Evolutionary conservation across 2,113 vertebrate genomes (phyloP).

Genomic region (Zosterops lateralis): DNA sequence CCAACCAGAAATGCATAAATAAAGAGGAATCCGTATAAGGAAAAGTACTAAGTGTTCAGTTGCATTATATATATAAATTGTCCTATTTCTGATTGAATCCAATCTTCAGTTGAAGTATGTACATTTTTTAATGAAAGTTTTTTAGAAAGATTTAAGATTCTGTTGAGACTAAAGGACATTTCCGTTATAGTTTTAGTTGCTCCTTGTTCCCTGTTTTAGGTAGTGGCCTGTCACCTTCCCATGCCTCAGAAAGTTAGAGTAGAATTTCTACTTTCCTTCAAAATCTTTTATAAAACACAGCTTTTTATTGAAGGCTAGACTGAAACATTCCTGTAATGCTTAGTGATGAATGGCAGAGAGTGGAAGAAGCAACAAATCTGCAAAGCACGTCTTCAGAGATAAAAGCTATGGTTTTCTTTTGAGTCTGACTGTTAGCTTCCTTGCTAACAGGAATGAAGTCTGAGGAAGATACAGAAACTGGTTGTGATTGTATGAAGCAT

Average conservation of each 20-base stretch:
- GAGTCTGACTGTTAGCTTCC: not conserved
- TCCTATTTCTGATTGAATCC: not conserved
- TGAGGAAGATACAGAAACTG: not conserved
- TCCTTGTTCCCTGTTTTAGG: not conserved
- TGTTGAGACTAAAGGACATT: not conserved
- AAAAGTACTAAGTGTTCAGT: not conserved
- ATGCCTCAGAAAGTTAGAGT: not conserved
- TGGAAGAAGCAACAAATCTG: not conserved
- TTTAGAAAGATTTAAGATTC: not conserved
- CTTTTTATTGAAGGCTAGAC: not conserved
- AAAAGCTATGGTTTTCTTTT: not conserved
- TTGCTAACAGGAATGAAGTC: not conserved
- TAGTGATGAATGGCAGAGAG: not conserved
- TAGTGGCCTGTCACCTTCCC: not conserved
- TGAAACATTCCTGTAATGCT: not conserved
- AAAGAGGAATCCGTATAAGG: not conserved
- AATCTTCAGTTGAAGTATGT: not conserved
- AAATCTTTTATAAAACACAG: not conserved
- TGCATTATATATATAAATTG: not conserved
- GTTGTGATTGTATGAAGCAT: not conserved
- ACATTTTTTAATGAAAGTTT: not conserved
- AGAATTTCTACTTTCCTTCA: not conserved
- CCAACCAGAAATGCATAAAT: not conserved
- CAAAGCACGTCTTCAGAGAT: not conserved
- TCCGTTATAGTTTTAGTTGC: not conserved